A percentile compares a stretch with the other conserved stretches of the same genome.
phyloP scores from a whole-genome alignment of 2,888 invertebrate species.

The Ligdia adustata region DNA sequence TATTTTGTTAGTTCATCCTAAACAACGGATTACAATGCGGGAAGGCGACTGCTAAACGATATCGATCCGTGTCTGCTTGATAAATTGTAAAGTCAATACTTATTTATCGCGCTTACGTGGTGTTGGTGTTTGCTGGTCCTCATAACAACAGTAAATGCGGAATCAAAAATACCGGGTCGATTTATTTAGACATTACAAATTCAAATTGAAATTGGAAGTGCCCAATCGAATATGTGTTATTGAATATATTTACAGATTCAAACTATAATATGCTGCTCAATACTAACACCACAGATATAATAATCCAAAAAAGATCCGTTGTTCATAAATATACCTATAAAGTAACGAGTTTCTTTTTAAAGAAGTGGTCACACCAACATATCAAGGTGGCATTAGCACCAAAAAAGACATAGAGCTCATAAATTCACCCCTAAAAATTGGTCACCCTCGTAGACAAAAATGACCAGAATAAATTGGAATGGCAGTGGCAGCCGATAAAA shows the following conservation, averaged over 20 bases:
- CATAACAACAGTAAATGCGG: background rate
- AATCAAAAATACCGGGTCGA: background rate
- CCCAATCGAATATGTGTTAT: slow-evolving; percentile 3
- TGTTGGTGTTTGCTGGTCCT: slow-evolving; percentile 38
- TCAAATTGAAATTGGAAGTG: slow-evolving; percentile 4
- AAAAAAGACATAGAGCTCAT: slow-evolving; percentile 67
- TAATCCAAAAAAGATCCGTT: slow-evolving; percentile 19
- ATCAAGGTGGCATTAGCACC: slow-evolving; percentile 59
- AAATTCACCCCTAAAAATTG: slow-evolving; percentile 78
- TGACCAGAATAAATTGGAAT: slow-evolving; percentile 84
- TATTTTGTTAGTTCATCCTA: slow-evolving; percentile 76
- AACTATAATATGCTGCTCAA: slow-evolving; percentile 6
- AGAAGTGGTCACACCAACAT: slow-evolving; percentile 45
- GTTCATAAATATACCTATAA: slow-evolving; percentile 24
- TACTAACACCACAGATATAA: slow-evolving; percentile 9
- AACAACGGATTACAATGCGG: slow-evolving; percentile 82
- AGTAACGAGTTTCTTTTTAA: slow-evolving; percentile 29
- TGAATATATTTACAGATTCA: slow-evolving; percentile 11
- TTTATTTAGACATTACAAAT: slow-evolving; percentile 29
- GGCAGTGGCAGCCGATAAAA: slow-evolving; percentile 80
- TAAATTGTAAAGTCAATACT: slow-evolving; percentile 66
- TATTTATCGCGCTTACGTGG: slow-evolving; percentile 61
- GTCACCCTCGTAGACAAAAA: slow-evolving; percentile 81
- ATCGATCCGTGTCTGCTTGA: slow-evolving; percentile 66
- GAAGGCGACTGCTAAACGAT: slow-evolving; percentile 64